These are phyloP conservation scores for Ephydatia muelleri DNA, from an alignment of 37 sponge, comb jelly and placozoan species.

Conservation along the genomic window DNA sequence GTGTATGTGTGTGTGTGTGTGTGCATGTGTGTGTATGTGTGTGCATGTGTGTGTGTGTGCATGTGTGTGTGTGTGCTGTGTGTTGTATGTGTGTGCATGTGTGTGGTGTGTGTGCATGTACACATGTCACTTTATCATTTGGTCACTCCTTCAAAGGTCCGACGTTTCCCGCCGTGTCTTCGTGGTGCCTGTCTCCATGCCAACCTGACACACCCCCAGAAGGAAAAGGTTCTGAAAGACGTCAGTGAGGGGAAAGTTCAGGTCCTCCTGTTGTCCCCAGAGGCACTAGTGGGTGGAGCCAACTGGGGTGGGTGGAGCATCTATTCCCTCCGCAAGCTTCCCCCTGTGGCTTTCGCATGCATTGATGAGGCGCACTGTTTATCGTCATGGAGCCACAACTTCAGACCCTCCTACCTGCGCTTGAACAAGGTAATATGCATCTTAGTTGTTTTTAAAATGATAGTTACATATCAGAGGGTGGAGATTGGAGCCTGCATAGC, in stretches of 20 bases:
- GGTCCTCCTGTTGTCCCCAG: constrained; percentile 88
- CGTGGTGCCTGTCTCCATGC: constrained; percentile 90
- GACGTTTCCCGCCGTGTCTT: constrained; percentile 71
- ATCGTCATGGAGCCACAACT: constrained; percentile 97
- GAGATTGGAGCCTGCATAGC: no score
- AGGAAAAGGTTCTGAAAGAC: constrained; percentile 60
- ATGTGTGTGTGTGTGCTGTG: no score
- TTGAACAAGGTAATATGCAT: constrained; percentile 78
- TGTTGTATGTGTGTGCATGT: no score
- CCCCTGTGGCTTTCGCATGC: constrained; percentile 93
- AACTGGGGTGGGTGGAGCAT: constrained; percentile 31
- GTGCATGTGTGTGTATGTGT: no score
- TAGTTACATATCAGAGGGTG: no score
- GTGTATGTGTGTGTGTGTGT: background rate
- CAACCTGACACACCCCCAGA: constrained; percentile 67
- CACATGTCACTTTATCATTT: background rate
- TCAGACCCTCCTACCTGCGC: constrained; percentile 93
- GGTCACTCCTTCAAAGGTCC: constrained; percentile 23
- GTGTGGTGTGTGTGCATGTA: no score
- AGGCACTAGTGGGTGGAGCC: constrained; percentile 76
- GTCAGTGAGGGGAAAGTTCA: constrained; percentile 61
- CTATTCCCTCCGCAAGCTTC: constrained; percentile 46
- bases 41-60: background rate
- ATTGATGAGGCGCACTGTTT: constrained; percentile 98
- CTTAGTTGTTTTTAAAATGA: no score